phyloP scores from a whole-genome alignment of 2,113 vertebrate genomes.

The Clarias batrachus region DNA sequence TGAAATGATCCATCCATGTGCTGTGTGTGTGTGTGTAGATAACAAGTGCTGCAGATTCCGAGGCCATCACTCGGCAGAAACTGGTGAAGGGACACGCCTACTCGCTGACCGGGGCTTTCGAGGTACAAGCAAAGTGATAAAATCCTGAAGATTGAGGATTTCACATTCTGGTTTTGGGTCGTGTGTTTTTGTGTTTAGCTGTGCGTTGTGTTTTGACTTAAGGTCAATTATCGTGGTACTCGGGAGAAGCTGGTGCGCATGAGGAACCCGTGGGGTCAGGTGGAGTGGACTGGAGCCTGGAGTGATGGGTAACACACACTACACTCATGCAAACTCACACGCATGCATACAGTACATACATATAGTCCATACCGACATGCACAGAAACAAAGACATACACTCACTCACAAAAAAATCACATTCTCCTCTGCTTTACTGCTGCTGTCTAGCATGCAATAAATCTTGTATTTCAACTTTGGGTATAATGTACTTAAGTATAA shows the following conservation, averaged over 20 bases:
- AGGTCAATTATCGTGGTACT: slow-evolving; percentile 84
- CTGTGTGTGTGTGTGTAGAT: slow-evolving; percentile 71
- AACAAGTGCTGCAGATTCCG: slow-evolving; percentile 85
- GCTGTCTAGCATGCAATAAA: too few relatives aligned
- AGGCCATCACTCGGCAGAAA: slow-evolving; percentile 89
- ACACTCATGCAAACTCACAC: background rate
- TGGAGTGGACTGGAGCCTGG: slow-evolving; percentile 70
- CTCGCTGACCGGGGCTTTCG: slow-evolving; percentile 85
- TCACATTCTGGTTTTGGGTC: too few relatives aligned
- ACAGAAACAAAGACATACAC: background rate
- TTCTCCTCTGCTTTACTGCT: too few relatives aligned
- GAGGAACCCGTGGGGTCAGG: slow-evolving; percentile 71
- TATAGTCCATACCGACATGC: background rate
- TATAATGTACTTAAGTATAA: background rate
- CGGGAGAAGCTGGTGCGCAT: slow-evolving; percentile 71
- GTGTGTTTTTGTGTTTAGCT: background rate
- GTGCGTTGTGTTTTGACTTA: slow-evolving; percentile 11
- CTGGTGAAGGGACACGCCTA: slow-evolving; percentile 95
- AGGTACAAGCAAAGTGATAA: slow-evolving; percentile 70
- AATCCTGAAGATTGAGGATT: too few relatives aligned
- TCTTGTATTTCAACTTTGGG: too few relatives aligned
- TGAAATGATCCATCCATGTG: background rate
- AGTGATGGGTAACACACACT: slow-evolving; percentile 61
- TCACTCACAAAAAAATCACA: too few relatives aligned
- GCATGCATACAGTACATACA: slow-evolving; percentile 3